phyloP scores from a whole-genome alignment of 2,888 invertebrate species.

The Strigamia maritima region DNA sequence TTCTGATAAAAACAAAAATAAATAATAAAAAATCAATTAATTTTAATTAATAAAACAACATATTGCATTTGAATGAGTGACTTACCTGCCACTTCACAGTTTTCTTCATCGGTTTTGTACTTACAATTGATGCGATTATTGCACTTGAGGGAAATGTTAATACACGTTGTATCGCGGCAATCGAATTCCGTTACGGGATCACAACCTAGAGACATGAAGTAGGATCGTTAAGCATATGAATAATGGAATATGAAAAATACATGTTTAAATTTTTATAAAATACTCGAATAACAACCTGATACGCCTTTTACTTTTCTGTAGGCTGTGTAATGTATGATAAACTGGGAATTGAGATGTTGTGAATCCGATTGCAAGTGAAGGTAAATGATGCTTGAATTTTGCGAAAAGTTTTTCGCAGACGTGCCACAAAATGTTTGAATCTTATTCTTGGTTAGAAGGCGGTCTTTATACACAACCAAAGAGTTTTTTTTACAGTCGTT shows the following conservation, averaged over 20 bases:
- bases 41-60: too few relatives aligned
- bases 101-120: slow-evolving; percentile 73
- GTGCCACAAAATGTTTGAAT: slow-evolving; percentile 78
- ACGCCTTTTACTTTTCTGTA: slow-evolving; percentile 58
- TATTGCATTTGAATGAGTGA: background rate
- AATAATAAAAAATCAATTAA: background rate
- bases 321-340: slow-evolving; percentile 72
- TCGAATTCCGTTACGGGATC: slow-evolving; percentile 63
- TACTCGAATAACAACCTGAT: background rate
- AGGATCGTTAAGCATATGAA: background rate
- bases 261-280: too few relatives aligned
- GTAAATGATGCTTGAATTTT: slow-evolving; percentile 66
- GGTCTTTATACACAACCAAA: slow-evolving; percentile 69
- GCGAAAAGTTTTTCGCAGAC: slow-evolving; percentile 71
- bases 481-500: slow-evolving; percentile 76
- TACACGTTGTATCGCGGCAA: slow-evolving; percentile 85
- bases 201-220: slow-evolving; percentile 43
- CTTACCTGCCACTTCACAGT: slow-evolving; percentile 49
- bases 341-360: slow-evolving; percentile 62
- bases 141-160: slow-evolving; percentile 66
- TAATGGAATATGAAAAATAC: background rate
- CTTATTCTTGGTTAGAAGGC: slow-evolving; percentile 55
- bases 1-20: slow-evolving; percentile 24
- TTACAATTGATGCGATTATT: slow-evolving; percentile 75
- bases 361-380: slow-evolving; percentile 69